A percentile compares a stretch with the other conserved stretches of the same genome.
phyloP scores from a whole-genome alignment of 2,888 invertebrate species.

The Adelognathus sp. region DNA sequence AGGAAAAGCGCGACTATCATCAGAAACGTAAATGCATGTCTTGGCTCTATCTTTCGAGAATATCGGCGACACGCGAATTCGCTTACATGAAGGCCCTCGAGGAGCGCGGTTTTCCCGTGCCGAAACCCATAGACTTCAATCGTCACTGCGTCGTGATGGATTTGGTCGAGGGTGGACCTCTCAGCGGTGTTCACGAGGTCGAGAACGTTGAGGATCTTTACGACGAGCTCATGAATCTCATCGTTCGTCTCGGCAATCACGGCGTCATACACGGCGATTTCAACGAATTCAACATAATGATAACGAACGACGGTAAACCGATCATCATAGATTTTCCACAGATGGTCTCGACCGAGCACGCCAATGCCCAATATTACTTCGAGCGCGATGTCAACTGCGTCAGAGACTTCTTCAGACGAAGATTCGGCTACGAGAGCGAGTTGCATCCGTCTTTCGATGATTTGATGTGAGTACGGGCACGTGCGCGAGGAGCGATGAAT shows the following conservation, averaged over 20 bases:
- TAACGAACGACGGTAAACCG: slow-evolving; percentile 89
- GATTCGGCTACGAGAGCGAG: slow-evolving; percentile 94
- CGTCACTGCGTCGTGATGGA: slow-evolving; percentile 99
- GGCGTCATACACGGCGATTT: slow-evolving; percentile 99
- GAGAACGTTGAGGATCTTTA: slow-evolving; percentile 90
- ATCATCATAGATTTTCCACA: slow-evolving; percentile 99
- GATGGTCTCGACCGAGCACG: slow-evolving; percentile 97
- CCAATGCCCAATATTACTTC: slow-evolving; percentile 95
- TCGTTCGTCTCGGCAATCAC: slow-evolving; percentile 94
- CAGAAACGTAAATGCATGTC: slow-evolving; percentile 93
- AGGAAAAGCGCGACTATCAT: slow-evolving; percentile 98
- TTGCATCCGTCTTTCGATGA: slow-evolving; percentile 90
- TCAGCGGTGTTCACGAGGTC: slow-evolving; percentile 86
- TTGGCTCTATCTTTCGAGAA: slow-evolving; percentile 97
- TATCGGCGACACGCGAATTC: slow-evolving; percentile 98
- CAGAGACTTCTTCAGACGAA: slow-evolving; percentile 93
- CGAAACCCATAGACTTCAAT: slow-evolving; percentile 96
- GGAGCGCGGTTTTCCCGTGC: slow-evolving; percentile 96
- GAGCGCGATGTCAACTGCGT: slow-evolving; percentile 97
- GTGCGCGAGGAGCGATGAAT: no score
- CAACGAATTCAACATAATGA: slow-evolving; percentile 99
- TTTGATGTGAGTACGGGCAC: slow-evolving; percentile 81
- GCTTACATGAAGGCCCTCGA: slow-evolving; percentile 98
- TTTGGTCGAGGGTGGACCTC: slow-evolving; percentile 90
- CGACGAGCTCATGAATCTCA: slow-evolving; percentile 96